A percentile compares a stretch with the other conserved stretches of the same genome.
phyloP scores from a whole-genome alignment of 37 sponge, comb jelly and placozoan genomes.

The Eunapius fragilis region DNA sequence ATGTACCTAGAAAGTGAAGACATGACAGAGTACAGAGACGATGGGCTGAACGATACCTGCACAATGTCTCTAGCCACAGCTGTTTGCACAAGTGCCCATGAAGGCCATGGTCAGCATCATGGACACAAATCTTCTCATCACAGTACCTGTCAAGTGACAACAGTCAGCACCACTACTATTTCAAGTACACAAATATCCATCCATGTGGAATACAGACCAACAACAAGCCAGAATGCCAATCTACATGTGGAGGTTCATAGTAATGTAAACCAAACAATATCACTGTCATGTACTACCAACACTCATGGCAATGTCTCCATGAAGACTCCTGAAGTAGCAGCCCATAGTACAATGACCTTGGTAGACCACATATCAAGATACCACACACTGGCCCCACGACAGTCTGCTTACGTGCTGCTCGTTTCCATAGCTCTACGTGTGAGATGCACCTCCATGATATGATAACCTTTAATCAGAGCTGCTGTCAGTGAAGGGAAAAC shows the following conservation, averaged over 20 bases:
- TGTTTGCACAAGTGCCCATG: background rate
- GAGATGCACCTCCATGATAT: conserved; percentile 1
- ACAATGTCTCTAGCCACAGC: background rate
- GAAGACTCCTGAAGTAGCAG: background rate
- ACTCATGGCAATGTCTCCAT: background rate
- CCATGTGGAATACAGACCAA: background rate
- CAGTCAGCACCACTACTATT: background rate
- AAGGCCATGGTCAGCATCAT: background rate
- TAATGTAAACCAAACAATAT: background rate
- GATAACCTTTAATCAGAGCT: conserved; percentile 8
- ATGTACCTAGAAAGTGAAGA: background rate
- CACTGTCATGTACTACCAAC: background rate
- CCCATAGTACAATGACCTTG: background rate
- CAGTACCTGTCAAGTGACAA: background rate
- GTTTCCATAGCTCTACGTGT: conserved; percentile 12
- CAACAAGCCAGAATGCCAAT: background rate
- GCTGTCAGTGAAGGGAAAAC: background rate
- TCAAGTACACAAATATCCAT: background rate
- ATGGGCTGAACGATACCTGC: background rate
- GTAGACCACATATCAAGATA: conserved; percentile 6
- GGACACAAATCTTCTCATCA: background rate
- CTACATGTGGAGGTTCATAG: background rate
- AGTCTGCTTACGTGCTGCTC: background rate
- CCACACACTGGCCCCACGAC: conserved; percentile 12
- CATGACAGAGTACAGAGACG: background rate